These are phyloP conservation scores for Oreortyx pictus DNA, from an alignment of 2,797 vertebrate genomes.

Conservation along the genomic window DNA sequence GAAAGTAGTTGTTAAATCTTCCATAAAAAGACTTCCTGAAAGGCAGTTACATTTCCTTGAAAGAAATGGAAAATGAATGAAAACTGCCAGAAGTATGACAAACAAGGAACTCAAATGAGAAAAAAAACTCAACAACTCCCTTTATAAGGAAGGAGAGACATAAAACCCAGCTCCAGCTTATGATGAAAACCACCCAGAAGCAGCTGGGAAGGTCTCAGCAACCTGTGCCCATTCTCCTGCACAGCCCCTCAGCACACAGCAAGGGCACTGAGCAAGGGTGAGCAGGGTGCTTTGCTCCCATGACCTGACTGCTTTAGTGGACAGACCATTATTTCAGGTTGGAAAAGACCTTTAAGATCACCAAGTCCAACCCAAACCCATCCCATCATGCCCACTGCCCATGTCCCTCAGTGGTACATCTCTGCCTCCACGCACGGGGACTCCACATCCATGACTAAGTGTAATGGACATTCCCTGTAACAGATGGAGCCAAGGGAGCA, in stretches of 20 bases:
- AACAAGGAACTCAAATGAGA: background rate
- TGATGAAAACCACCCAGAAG: background rate
- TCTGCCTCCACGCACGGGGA: too few species aligned
- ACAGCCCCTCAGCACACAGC: too few species aligned
- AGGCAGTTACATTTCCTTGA: background rate
- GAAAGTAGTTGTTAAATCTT: background rate
- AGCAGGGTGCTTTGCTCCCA: too few species aligned
- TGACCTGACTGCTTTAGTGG: background rate
- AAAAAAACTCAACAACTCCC: background rate
- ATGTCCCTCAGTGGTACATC: too few species aligned
- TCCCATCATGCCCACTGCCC: background rate
- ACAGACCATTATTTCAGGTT: background rate
- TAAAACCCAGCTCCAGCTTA: too few species aligned
- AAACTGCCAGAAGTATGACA: background rate
- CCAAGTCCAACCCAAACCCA: background rate
- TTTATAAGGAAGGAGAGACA: too few species aligned
- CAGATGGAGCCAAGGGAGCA: background rate
- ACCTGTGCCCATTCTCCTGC: too few species aligned
- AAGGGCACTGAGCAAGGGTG: too few species aligned
- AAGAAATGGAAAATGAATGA: background rate
- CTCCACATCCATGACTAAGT: too few species aligned
- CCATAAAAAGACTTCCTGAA: background rate
- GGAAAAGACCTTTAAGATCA: background rate
- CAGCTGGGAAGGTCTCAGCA: too few species aligned
- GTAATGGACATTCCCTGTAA: background rate